These are phyloP conservation scores for Hartigia nigra DNA, from an alignment of 2,888 invertebrate species.

Conservation along the genomic window DNA sequence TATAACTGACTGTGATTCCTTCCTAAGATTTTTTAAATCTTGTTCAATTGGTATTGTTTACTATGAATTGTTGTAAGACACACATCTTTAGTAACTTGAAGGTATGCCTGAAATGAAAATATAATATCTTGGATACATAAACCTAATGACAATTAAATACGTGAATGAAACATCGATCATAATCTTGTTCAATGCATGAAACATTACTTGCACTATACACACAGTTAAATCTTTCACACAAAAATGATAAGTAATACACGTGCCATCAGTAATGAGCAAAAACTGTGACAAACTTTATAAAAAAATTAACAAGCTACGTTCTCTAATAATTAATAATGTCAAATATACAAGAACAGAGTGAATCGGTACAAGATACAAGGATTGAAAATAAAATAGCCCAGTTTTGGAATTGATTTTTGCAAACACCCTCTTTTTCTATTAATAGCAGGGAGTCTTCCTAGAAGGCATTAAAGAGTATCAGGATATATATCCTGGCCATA, in stretches of 20 bases:
- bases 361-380: neutral
- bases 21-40: neutral
- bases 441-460: slow-evolving; percentile 36
- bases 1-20: neutral
- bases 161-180: neutral
- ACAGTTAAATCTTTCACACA: neutral
- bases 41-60: neutral
- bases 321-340: neutral
- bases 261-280: neutral
- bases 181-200: neutral
- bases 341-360: neutral
- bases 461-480: neutral
- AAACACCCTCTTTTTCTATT: slow-evolving; percentile 52
- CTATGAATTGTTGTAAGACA: neutral
- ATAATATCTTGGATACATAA: neutral
- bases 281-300: neutral
- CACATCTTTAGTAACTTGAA: slow-evolving; percentile 30
- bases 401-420: slow-evolving; percentile 48
- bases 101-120: slow-evolving; percentile 30
- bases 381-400: slow-evolving; percentile 23
- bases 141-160: neutral
- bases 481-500: neutral
- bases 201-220: neutral
- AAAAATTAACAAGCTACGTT: neutral
- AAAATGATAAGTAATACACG: neutral